Conservation (phyloP, 2,888 invertebrate genomes). For the Cyrtodaria siliqua region DNA sequence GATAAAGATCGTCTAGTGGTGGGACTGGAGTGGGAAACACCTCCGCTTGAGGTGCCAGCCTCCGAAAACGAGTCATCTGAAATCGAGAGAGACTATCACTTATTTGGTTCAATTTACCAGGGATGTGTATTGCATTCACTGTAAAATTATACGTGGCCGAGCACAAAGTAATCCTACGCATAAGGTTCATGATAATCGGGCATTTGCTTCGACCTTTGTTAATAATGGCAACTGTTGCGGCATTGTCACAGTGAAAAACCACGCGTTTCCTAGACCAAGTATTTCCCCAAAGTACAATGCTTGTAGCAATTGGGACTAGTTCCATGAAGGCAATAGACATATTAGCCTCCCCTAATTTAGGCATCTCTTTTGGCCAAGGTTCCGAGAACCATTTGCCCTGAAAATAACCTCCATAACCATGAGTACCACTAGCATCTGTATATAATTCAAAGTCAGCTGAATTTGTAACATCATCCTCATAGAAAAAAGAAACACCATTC, state of each 20-base stretch:
- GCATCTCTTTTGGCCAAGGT: conserved; percentile 25
- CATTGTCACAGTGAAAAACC: conserved; percentile 10
- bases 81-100: conserved; percentile 20
- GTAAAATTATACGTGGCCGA: not conserved
- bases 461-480: conserved; percentile 22
- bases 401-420: conserved; percentile 28
- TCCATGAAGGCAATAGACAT: conserved; percentile 12
- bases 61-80: conserved; percentile 7
- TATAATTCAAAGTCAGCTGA: conserved; percentile 38
- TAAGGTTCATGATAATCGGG: not conserved
- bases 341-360: not conserved
- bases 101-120: not conserved
- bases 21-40: too few relatives aligned
- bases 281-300: not conserved
- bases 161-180: not conserved
- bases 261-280: not conserved
- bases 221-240: conserved; percentile 3
- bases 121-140: conserved; percentile 12
- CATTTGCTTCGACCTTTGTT: not conserved
- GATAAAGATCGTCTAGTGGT: too few relatives aligned
- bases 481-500: conserved; percentile 56
- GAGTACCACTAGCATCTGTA: conserved; percentile 23
- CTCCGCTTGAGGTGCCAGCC: not conserved
- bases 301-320: conserved; percentile 4
- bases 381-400: conserved; percentile 41